These are phyloP conservation scores for Scaeva pyrastri DNA, from an alignment of 2,888 invertebrate genomes.

Conservation along the genomic window DNA sequence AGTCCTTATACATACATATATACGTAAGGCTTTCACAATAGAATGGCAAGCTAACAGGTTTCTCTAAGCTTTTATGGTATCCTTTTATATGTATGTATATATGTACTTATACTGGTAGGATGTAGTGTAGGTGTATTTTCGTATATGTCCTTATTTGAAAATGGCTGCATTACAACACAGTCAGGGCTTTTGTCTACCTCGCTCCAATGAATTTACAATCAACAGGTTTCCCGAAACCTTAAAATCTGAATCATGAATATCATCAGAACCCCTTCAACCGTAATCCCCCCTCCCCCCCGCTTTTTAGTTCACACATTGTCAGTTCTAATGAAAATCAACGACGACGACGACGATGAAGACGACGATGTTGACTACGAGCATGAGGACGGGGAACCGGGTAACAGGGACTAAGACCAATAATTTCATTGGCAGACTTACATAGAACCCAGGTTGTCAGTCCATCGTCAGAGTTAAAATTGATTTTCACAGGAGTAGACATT, in stretches of 20 bases:
- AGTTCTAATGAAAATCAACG: constrained; percentile 30
- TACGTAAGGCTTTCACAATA: background rate
- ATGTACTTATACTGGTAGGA: too few relatives aligned
- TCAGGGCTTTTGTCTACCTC: constrained; percentile 8
- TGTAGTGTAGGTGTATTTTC: background rate
- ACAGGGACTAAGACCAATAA: constrained; percentile 16
- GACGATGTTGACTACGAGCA: background rate
- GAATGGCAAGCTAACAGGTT: background rate
- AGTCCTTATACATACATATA: background rate
- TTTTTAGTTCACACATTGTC: constrained; percentile 23
- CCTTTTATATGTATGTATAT: too few relatives aligned
- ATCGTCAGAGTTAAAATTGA: constrained; percentile 62
- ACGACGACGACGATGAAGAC: background rate
- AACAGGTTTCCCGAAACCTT: constrained; percentile 17
- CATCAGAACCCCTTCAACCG: background rate
- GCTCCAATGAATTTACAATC: constrained; percentile 17
- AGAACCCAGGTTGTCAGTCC: constrained; percentile 26
- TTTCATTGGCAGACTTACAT: constrained; percentile 36
- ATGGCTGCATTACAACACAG: constrained; percentile 25
- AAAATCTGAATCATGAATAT: constrained; percentile 19
- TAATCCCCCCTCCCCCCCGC: background rate
- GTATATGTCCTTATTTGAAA: constrained; percentile 3
- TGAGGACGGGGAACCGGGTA: too few relatives aligned
- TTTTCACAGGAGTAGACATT: constrained; percentile 44
- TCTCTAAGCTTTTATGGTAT: background rate